Percentiles rank a stretch among this genome's conserved stretches.
Evolutionary conservation across 2,888 invertebrate genomes (phyloP).

Genomic region (Micropterix aruncella): DNA sequence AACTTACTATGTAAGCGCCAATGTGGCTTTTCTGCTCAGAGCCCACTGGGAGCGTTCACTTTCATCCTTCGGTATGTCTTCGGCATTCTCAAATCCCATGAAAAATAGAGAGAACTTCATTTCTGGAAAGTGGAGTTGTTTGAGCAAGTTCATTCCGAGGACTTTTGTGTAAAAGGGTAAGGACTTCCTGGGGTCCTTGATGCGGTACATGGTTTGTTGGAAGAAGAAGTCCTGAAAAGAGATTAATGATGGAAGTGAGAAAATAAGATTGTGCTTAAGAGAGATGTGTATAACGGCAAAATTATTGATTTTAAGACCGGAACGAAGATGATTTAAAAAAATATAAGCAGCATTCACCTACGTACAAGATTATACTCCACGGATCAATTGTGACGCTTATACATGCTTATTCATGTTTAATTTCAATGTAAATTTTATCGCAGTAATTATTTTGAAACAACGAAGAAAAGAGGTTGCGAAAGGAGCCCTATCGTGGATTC

Average conservation of each 20-base stretch:
- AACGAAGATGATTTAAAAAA: neutral
- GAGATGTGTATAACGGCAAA: neutral
- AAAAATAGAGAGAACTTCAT: constrained; percentile 88
- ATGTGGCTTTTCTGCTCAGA: constrained; percentile 67
- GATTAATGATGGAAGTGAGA: constrained; percentile 2
- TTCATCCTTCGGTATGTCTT: constrained; percentile 59
- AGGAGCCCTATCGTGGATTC: no score
- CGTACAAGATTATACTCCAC: no score
- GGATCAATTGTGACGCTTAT: no score
- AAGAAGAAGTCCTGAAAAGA: constrained; percentile 68
- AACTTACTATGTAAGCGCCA: constrained; percentile 86
- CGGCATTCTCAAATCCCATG: constrained; percentile 72
- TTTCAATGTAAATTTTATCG: no score
- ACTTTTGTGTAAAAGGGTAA: constrained; percentile 85
- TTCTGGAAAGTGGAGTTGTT: constrained; percentile 76
- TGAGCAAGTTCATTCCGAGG: constrained; percentile 80
- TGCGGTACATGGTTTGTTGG: constrained; percentile 95
- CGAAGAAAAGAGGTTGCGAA: no score
- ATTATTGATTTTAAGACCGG: neutral
- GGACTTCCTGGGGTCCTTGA: constrained; percentile 80
- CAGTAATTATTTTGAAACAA: no score
- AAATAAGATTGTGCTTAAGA: neutral
- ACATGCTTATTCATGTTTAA: no score
- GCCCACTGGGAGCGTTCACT: constrained; percentile 61
- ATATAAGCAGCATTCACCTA: neutral